These are phyloP conservation scores for Erpetoichthys calabaricus DNA, from an alignment of 2,797 vertebrate species.

Conservation along the genomic window DNA sequence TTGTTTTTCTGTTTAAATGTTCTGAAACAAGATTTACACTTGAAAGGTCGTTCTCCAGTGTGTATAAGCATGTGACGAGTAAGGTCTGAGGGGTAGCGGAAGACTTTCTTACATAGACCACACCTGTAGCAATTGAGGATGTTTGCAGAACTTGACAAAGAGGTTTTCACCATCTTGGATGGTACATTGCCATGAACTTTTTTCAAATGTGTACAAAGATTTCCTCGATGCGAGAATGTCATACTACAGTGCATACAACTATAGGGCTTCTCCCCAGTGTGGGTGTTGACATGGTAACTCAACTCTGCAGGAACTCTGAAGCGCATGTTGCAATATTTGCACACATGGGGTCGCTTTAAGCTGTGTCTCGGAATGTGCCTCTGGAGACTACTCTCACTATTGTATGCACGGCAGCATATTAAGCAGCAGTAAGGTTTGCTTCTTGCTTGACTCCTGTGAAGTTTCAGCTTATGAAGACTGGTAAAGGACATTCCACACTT, in stretches of 20 bases:
- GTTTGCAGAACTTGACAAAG: too few relatives aligned
- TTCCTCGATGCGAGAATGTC: constrained; percentile 19
- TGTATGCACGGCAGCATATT: constrained; percentile 33
- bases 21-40: too few relatives aligned
- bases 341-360: constrained; percentile 14
- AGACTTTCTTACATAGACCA: too few relatives aligned
- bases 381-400: constrained; percentile 17
- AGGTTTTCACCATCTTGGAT: too few relatives aligned
- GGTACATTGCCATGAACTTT: not conserved
- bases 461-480: constrained; percentile 13
- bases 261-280: constrained; percentile 16
- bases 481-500: constrained; percentile 33
- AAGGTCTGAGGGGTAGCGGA: too few relatives aligned
- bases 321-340: constrained; percentile 25
- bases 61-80: too few relatives aligned
- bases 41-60: too few relatives aligned
- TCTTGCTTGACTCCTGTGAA: constrained; percentile 30
- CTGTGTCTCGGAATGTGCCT: constrained; percentile 32
- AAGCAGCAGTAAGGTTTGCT: constrained; percentile 22
- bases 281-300: constrained; percentile 17
- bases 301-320: constrained; percentile 17
- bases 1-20: too few relatives aligned
- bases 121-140: too few relatives aligned
- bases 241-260: constrained; percentile 25
- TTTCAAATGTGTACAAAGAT: constrained; percentile 18